Conservation (phyloP, 30 jellyfish, hydroid and myxozoan species). For the Haliclystus octoradiatus region DNA sequence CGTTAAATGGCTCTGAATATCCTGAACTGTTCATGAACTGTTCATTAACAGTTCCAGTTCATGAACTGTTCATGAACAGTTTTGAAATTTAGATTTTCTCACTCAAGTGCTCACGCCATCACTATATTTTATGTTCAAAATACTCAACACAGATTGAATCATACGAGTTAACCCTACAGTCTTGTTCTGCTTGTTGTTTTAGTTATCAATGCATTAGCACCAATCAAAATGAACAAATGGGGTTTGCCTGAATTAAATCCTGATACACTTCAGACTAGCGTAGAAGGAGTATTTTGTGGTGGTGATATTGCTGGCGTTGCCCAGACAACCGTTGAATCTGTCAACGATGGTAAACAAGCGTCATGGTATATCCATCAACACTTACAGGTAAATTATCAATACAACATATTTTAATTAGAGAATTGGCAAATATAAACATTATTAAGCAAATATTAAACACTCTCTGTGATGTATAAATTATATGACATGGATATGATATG, state of each 20-base stretch:
- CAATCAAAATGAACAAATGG: slow-evolving; percentile 63
- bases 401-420: not conserved
- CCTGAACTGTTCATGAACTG: too few relatives aligned
- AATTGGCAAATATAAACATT: too few relatives aligned
- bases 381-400: slow-evolving; percentile 36
- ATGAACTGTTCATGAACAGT: too few relatives aligned
- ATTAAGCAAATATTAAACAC: too few relatives aligned
- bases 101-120: too few relatives aligned
- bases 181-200: not conserved
- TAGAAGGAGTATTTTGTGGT: slow-evolving; percentile 71
- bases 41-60: too few relatives aligned
- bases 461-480: too few relatives aligned
- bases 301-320: slow-evolving; percentile 92
- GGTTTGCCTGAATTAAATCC: slow-evolving; percentile 75
- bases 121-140: too few relatives aligned
- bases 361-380: slow-evolving; percentile 74
- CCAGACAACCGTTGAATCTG: slow-evolving; percentile 82
- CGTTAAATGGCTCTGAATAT: too few relatives aligned
- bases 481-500: too few relatives aligned
- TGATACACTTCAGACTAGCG: slow-evolving; percentile 68
- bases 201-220: slow-evolving; percentile 68
- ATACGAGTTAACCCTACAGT: not conserved
- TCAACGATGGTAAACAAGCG: slow-evolving; percentile 87
- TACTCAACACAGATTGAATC: too few relatives aligned
- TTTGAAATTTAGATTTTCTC: too few relatives aligned